Evolutionary conservation across 2,797 vertebrate species (phyloP).

Genomic region (Sebastes variabilis): DNA sequence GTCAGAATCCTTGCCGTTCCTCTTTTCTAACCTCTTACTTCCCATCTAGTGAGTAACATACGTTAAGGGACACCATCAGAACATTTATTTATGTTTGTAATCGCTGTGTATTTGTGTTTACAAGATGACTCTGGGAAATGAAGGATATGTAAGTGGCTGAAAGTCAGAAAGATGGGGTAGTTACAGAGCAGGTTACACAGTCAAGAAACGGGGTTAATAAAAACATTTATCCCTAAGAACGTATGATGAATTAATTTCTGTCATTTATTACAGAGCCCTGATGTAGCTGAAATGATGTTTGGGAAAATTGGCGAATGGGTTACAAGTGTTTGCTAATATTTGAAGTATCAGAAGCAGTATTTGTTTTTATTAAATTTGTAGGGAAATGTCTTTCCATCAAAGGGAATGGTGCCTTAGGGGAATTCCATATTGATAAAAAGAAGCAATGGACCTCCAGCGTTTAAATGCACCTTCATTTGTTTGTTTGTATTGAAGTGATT

Average conservation of each 20-base stretch:
- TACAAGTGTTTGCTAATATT: conserved; percentile 14
- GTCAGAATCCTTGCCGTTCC: neutral
- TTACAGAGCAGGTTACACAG: neutral
- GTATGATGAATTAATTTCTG: neutral
- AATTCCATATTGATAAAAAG: conserved; percentile 46
- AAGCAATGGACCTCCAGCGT: conserved; percentile 61
- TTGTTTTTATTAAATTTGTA: conserved; percentile 28
- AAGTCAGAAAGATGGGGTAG: neutral
- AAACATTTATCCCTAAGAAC: neutral
- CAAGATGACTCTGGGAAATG: conserved; percentile 30
- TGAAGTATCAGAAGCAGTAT: conserved; percentile 36
- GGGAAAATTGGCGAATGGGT: neutral
- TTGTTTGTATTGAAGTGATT: conserved; percentile 31
- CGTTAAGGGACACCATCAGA: conserved; percentile 35
- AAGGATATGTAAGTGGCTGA: conserved; percentile 31
- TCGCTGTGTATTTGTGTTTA: conserved; percentile 49
- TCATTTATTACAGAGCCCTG: neutral
- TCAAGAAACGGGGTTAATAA: neutral
- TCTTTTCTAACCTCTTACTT: conserved; percentile 15
- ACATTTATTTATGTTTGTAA: conserved; percentile 28
- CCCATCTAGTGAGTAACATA: neutral
- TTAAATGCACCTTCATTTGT: conserved; percentile 65
- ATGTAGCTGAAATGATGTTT: neutral
- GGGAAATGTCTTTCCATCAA: conserved; percentile 62
- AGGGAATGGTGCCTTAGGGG: conserved; percentile 79